Conservation (phyloP, 2,888 invertebrate species). For the Sabatieria punctata region DNA sequence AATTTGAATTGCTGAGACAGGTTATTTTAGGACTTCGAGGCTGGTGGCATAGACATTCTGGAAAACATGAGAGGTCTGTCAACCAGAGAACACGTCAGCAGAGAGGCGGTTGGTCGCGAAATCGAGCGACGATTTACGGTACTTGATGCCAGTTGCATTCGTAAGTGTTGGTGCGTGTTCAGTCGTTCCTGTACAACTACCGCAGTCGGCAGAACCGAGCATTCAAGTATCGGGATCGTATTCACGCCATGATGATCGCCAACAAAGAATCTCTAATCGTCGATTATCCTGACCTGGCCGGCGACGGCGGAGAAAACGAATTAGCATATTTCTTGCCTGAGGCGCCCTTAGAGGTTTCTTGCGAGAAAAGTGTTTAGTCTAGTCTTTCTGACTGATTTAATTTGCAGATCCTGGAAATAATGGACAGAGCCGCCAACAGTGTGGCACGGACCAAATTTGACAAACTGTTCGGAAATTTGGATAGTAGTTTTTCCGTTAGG, state of each 20-base stretch:
- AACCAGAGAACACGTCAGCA: conserved; percentile 86
- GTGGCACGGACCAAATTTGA: no score
- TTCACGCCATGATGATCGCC: conserved; percentile 33
- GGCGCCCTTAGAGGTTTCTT: conserved; percentile 75
- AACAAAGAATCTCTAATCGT: conserved; percentile 65
- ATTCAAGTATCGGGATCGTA: conserved; percentile 20
- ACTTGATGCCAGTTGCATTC: conserved; percentile 9
- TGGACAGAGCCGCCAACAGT: no score
- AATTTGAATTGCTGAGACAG: no score
- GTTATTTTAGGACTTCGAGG: no score
- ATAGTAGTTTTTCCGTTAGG: no score
- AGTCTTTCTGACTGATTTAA: no score
- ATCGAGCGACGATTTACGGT: conserved; percentile 79
- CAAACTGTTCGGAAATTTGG: no score
- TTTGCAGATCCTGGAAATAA: no score
- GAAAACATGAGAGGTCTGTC: conserved; percentile 92
- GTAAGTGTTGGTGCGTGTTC: no score
- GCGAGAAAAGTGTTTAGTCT: no score
- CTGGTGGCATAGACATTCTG: conserved; percentile 92
- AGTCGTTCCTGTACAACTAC: conserved; percentile 20
- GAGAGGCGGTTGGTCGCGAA: conserved; percentile 85
- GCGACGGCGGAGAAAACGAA: conserved; percentile 61
- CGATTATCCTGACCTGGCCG: conserved; percentile 74
- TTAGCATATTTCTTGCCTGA: conserved; percentile 92
- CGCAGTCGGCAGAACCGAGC: conserved; percentile 14